phyloP scores from a whole-genome alignment of 1,140 invertebrate species.

The Cotesia vestalis region DNA sequence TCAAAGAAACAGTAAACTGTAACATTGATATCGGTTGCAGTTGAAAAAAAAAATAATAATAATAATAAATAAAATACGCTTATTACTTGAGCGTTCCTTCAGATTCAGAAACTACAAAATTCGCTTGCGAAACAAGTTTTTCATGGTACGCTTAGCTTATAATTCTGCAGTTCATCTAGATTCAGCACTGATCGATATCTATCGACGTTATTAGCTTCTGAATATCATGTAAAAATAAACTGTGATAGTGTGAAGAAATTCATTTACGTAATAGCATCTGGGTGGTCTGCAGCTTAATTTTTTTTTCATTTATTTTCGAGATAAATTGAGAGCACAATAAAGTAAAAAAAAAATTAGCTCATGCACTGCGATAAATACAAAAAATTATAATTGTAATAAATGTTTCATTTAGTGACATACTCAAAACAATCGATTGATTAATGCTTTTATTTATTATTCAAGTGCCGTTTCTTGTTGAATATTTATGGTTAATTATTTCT shows the following conservation, averaged over 20 bases:
- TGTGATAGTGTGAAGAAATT: slow-evolving; percentile 15
- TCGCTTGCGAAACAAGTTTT: slow-evolving; percentile 12
- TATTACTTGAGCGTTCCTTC: not conserved
- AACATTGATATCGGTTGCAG: not conserved
- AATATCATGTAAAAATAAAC: slow-evolving; percentile 15
- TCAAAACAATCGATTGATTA: no score
- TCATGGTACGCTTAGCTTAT: not conserved
- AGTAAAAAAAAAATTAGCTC: no score
- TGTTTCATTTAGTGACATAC: no score
- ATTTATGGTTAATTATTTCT: no score
- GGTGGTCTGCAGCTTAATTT: not conserved
- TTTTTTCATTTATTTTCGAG: not conserved
- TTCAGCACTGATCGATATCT: slow-evolving; percentile 4
- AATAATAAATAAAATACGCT: slow-evolving; percentile 4
- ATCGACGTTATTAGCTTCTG: not conserved
- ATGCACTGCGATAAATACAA: no score
- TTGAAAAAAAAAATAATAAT: not conserved
- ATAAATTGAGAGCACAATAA: no score
- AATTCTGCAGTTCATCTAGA: slow-evolving; percentile 1
- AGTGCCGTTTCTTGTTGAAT: no score
- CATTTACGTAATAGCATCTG: slow-evolving; percentile 5
- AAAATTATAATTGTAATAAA: no score
- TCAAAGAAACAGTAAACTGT: slow-evolving; percentile 1
- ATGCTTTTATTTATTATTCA: no score
- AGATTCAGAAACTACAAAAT: slow-evolving; percentile 5